These are phyloP conservation scores for Alligator sinensis DNA, from an alignment of 2,113 vertebrate species.

Conservation along the genomic window DNA sequence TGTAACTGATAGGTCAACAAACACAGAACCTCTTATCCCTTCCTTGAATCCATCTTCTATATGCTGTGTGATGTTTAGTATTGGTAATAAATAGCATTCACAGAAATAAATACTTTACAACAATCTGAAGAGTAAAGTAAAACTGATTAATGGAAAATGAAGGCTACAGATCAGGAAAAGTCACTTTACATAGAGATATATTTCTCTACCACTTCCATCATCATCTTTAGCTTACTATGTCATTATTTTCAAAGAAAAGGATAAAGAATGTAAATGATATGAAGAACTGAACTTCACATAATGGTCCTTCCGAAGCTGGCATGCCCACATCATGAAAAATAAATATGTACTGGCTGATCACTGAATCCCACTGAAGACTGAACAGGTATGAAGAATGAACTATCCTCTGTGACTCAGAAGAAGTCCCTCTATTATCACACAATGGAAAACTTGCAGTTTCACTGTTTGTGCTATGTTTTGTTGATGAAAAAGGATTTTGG, in stretches of 20 bases:
- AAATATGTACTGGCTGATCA: background rate
- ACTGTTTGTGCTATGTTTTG: background rate
- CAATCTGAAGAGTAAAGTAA: constrained; percentile 33
- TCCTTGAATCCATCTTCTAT: no score
- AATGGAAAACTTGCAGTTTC: background rate
- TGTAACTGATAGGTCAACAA: no score
- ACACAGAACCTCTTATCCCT: no score
- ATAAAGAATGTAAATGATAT: constrained; percentile 12
- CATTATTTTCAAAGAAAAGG: constrained; percentile 50
- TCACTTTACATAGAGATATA: background rate
- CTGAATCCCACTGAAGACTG: background rate
- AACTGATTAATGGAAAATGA: constrained; percentile 40
- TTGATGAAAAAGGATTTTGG: no score
- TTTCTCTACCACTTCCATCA: constrained; percentile 7
- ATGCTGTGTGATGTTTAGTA: no score
- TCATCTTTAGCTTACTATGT: constrained; percentile 36
- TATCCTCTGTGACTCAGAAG: background rate
- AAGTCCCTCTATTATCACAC: no score
- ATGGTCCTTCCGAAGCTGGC: background rate
- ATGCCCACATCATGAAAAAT: background rate
- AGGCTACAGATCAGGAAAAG: background rate
- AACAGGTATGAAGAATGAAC: background rate
- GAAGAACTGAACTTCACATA: constrained; percentile 41
- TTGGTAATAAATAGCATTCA: no score
- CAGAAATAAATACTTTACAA: background rate